Percentiles rank a stretch among this genome's conserved stretches.
phyloP scores from a whole-genome alignment of 2,113 vertebrate species.

The Narcine bancroftii region DNA sequence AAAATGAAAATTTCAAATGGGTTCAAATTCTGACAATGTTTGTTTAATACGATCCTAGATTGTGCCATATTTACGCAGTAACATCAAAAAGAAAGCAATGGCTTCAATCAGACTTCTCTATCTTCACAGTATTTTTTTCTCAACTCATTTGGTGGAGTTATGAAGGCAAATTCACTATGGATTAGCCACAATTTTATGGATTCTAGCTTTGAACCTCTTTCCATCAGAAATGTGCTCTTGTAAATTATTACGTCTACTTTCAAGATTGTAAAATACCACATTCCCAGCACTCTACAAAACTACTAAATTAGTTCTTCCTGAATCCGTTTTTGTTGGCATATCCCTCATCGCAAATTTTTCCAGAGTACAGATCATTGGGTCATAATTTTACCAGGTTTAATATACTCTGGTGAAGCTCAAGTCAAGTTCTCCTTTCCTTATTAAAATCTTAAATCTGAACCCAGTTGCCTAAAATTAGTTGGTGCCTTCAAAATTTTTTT shows the following conservation, averaged over 20 bases:
- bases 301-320: background rate
- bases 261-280: background rate
- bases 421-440: background rate
- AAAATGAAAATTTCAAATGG: background rate
- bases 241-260: slow-evolving; percentile 8
- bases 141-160: background rate
- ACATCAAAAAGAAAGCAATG: slow-evolving; percentile 7
- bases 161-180: slow-evolving; percentile 2
- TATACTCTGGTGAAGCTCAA: background rate
- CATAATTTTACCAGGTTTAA: background rate
- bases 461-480: too few species aligned
- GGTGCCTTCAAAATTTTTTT: too few species aligned
- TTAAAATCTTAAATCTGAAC: background rate
- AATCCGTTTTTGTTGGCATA: background rate
- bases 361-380: background rate
- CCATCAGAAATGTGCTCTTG: slow-evolving; percentile 1
- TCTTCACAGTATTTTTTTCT: background rate
- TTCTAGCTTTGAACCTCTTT: slow-evolving; percentile 5
- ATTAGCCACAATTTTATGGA: background rate
- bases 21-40: background rate
- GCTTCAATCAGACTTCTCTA: slow-evolving; percentile 7
- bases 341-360: background rate
- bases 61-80: background rate
- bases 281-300: background rate
- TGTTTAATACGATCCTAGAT: background rate